phyloP scores from a whole-genome alignment of 2,888 invertebrate species.

The Ommatoiulus sabulosus region DNA sequence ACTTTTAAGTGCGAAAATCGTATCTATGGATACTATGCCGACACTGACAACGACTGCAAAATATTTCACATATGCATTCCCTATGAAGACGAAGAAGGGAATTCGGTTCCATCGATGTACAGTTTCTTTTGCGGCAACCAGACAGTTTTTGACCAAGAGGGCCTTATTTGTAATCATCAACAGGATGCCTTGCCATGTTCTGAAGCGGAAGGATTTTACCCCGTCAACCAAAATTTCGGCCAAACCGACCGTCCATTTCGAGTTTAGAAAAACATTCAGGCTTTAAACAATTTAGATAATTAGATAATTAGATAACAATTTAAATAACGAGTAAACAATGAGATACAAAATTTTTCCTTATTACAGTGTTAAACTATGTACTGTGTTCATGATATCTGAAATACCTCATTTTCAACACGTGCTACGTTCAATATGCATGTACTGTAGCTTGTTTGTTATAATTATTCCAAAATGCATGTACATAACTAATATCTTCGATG shows the following conservation, averaged over 20 bases:
- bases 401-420: no score
- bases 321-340: no score
- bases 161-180: constrained; percentile 61
- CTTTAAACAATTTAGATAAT: no score
- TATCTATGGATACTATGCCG: constrained; percentile 58
- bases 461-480: no score
- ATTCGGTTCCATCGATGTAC: constrained; percentile 38
- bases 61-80: constrained; percentile 58
- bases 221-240: constrained; percentile 62
- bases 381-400: no score
- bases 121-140: constrained; percentile 63
- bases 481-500: no score
- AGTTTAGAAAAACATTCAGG: background rate
- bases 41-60: constrained; percentile 55
- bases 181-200: constrained; percentile 62
- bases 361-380: no score
- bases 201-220: constrained; percentile 61
- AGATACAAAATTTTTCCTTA: no score
- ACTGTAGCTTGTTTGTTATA: no score
- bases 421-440: no score
- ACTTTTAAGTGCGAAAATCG: constrained; percentile 62
- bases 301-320: no score
- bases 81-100: constrained; percentile 49
- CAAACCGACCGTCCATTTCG: constrained; percentile 45
- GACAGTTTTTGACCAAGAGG: constrained; percentile 62